Base-by-base conservation (phyloP, 2,888 invertebrate genomes). In the Siphlonurus alternatus region DNA sequence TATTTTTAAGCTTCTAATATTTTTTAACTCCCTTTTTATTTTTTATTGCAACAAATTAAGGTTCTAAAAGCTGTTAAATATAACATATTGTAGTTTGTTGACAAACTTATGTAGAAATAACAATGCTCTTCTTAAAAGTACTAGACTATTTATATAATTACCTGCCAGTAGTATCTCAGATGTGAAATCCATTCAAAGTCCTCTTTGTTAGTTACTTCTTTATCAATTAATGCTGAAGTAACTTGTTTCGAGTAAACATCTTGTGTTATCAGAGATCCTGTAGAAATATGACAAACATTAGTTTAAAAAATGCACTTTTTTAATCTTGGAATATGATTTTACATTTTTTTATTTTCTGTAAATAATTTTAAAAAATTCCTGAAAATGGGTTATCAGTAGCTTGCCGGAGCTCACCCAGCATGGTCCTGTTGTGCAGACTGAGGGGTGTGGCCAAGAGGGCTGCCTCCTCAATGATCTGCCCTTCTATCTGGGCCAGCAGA, bases 141-240 rank as follows among this genome's bases (percentile, higher is more conserved):
- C n/a, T n/a, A n/a, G n/a, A n/a, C n/a, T n/a, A n/a, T n/a, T n/a
- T n/a, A n/a, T n/a, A n/a, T 62, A 66, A 68, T 71, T 76, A 86
- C 86, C 78, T 86, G 85, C 89, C 89, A 90, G 73, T 91, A 91
- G 72, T 92, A 93, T 59, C 96, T 81, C 65, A 96, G 78, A 73
- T 91, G 90, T 66, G 86, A 84, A 61, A 94, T 77, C 96, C 96
- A 97, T 71, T 90, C 86, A 74, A 96, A 96, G 72, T 96, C 94
- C 69, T 87, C 86, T 66, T 86, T 82, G 56, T 80, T 83, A 15
- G 76, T 76, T 0, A 93, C 87, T 66, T 81, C 77, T 38, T 81
- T 79, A 0, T 5, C 22, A 10, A 56, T 22, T 20, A 56, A 5
- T 20, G 7, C n/a, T 22, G 22, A 3, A 56, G 20, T 56, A 20